These are phyloP conservation scores for Dermochelys coriacea DNA, from an alignment of 2,797 vertebrate species.

Conservation along the genomic window DNA sequence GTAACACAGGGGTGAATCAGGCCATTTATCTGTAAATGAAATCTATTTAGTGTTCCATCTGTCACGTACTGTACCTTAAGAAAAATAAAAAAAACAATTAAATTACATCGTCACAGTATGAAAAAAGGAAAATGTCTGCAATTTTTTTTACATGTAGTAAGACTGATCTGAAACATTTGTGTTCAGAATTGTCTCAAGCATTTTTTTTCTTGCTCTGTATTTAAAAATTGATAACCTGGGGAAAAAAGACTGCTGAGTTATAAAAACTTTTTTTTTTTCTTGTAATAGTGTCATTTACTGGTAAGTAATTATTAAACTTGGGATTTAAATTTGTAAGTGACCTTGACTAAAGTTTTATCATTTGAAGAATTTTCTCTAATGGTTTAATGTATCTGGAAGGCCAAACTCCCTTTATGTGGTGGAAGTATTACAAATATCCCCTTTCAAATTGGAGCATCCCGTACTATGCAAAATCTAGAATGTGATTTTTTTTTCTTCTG, in stretches of 20 bases:
- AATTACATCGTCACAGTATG: slow-evolving; percentile 61
- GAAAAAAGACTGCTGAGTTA: slow-evolving; percentile 62
- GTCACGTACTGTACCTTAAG: slow-evolving; percentile 67
- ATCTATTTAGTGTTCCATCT: slow-evolving; percentile 57
- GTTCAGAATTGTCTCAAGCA: slow-evolving; percentile 73
- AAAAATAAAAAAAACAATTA: slow-evolving; percentile 73
- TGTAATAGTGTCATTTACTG: slow-evolving; percentile 75
- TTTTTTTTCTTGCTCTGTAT: slow-evolving; percentile 55
- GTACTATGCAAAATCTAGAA: neutral
- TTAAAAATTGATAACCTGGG: slow-evolving; percentile 82
- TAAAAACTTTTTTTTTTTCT: slow-evolving; percentile 28
- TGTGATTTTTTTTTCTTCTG: neutral
- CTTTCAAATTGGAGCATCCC: slow-evolving; percentile 38
- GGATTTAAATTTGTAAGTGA: slow-evolving; percentile 72
- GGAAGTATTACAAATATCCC: slow-evolving; percentile 61
- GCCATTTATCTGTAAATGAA: slow-evolving; percentile 61
- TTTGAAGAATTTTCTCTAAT: slow-evolving; percentile 70
- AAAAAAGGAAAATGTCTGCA: slow-evolving; percentile 50
- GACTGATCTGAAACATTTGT: slow-evolving; percentile 66
- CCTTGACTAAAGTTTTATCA: slow-evolving; percentile 74
- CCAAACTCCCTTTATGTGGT: slow-evolving; percentile 61
- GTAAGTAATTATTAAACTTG: slow-evolving; percentile 60
- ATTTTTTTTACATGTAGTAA: slow-evolving; percentile 31
- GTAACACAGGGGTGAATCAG: slow-evolving; percentile 59
- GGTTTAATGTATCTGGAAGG: slow-evolving; percentile 54